Base-by-base conservation (phyloP, 2,888 invertebrate species). In the Epirrhoe alternata region DNA sequence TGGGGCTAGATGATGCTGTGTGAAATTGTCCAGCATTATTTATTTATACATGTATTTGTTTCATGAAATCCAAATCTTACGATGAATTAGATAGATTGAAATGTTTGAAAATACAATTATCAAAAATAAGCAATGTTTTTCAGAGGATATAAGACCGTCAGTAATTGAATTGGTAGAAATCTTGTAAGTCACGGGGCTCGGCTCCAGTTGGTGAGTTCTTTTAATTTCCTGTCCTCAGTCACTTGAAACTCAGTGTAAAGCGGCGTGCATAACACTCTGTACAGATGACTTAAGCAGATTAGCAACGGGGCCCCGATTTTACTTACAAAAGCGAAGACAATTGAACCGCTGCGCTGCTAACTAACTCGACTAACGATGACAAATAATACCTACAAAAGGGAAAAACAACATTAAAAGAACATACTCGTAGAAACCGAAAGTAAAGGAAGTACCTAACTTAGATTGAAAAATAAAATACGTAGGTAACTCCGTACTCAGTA, bases 221-320 rank as follows among this genome's bases (percentile, higher is more conserved):
- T 58, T 61, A 61, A 69, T 69, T 69, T 66, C 69, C 59, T 62
- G 61, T 58, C 57, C 53, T 51, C 55, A 54, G 47, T 62, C 68
- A 56, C 54, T 55, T 33, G 54, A 54, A 54, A 50, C 56, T 61
- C 53, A 57, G 33, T 31, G 6, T 38, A 62, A 56, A 42, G 57
- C 35, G 31, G 24, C 33, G 59, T 35, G 53, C 57, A 57, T 58
- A 42, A 49, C 1, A 31, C 16, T 47, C 38, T 57, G 55, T 51
- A 64, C 38, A 7, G 35, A 35, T 35, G 35, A 16, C 14, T 1
- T 47, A 47, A 14, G 47, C 14, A 42, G 10, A 42, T 42, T 10
- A 10, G 12, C 5, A 12, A 10, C 12, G 12, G 38, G 10, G 2
- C 10, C 2, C 10, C 10, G 10, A 38, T 10, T 38, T 8, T 38